Evolutionary conservation across 2,113 vertebrate species (phyloP), one percentile per base, ranked within the genome.

Genomic region (Limanda limanda): DNA sequence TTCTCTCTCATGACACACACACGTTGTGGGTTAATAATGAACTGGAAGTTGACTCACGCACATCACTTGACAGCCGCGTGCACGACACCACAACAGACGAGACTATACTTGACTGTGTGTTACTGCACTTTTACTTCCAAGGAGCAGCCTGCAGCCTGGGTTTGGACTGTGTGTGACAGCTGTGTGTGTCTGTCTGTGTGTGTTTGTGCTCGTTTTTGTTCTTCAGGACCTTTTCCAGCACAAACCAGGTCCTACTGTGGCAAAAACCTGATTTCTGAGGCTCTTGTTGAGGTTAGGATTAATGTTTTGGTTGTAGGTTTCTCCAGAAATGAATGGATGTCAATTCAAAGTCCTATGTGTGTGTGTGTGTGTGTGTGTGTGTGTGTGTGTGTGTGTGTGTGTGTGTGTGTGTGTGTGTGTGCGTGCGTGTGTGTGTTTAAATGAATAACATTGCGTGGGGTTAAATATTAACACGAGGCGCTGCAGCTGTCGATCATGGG

Each of bases 381-480:
- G 61, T 1, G 37, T 5, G 60, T 20, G 31, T 5, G 60, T 10
- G 60, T 6, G 35, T 17, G 31, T 14, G 11, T 42, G 42, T 31
- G 24, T 55, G 58, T 71, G 66, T 74, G 21, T 25, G 25, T 27
- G 25, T 27, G 25, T 27, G 25, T 27, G 1, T 27, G 25, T 27
- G 25, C 25, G 25, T 27, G 25, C 25, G 25, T 27, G 25, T 4
- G 56, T 6, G 56, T 25, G 56, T 57, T 85, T 86, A 79, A 92
- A 88, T 86, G 76, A 79, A 61, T 86, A 86, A 87, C 89, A n/a
- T 7, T 1, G 61, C 23, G 9, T 6, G 23, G 21, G 20, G 91
- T 92, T 92, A 91, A 86, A 79, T 78, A 92, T 92, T 90, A 91
- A 90, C 63, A 54, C 20, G 6, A 20, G 51, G 18, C 8, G 20